Base-by-base conservation (phyloP, 2,888 invertebrate species). In the Netelia virgata region DNA sequence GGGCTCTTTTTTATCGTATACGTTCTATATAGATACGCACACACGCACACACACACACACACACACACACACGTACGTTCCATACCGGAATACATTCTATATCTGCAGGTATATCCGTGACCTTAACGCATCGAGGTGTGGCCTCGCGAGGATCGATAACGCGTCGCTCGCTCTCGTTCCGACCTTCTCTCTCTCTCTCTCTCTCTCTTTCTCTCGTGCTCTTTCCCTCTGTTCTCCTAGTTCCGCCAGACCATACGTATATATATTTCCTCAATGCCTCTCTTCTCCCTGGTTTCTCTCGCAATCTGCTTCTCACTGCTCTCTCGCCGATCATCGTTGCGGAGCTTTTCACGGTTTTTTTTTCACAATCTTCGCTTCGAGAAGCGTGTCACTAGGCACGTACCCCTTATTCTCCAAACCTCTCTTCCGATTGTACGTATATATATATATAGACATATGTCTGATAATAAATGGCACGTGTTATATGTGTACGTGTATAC, bases 131-230 rank as follows among this genome's bases (percentile, higher is more conserved):
- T 86, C 88, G 87, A 90, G 90, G 90, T 90, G 90, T 90, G 91
- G 90, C 90, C 89, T 90, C 87, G 28, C 57, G 80, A 82, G 87
- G 90, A 91, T 91, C 91, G 91, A 91, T 91, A 91, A 84, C 87
- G 87, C 86, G 86, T 78, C 76, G 77, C 85, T 86, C 81, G 75
- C 83, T 74, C 73, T 82, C 83, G 84, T 77, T 82, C 69, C 85
- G 63, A 83, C 81, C 64, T 73, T 55, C 74, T 78, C 63, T 47
- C 69, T 69, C 53, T 53, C 28, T 10, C 41, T 23, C 20, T 53
- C 47, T 64, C 14, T 18, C 8, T 36, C 9, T 53, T n/a, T 78
- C 63, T 47, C 69, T 69, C 53, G 69, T 53, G n/a, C 41, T 23
- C 20, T 53, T 23, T 64, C 14, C 43, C 8, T 36, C 9, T 53